Evolutionary conservation across 53 echinoderm and acorn worm species (phyloP), one percentile per base, ranked within the genome.

Genomic region (Crossaster papposus): DNA sequence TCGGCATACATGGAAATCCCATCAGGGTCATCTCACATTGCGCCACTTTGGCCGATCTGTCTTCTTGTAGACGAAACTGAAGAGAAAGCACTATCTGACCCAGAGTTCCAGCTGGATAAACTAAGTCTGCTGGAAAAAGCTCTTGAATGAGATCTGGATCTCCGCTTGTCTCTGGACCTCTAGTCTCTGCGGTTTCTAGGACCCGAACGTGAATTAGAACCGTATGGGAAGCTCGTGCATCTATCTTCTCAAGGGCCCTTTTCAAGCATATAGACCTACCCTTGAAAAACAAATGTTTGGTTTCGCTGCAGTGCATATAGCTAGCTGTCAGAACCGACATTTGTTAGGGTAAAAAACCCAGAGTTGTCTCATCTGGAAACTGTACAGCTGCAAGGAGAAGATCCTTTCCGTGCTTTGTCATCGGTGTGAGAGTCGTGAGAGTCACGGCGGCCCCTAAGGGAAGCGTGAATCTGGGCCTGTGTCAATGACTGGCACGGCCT

Each of bases 361-460:
- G 52, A 4, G 26, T 53, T 28, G 51, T 14, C 37, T 68, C 44
- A 23, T 33, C 23, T 65, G 64, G 82, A 82, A 11, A 80, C 34
- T 34, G 79, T 28, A 81, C 54, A 37, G 82, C n/a, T n/a, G n/a
- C 64, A 3, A 3, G 8, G 38, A 7, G 13, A 82, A 64, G 23
- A 64, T 23, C 9, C 4, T 28, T 80, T 63, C 6, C 54, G 32
- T 54, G 55, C 62, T 54, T 11, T 2, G 31, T 31, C 23, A 9
- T 1, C 55, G 52, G 30, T 73, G 36, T 70, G 34, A 35, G 50
- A 20, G 29, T 38, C 38, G 7, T 38, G 38, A 38, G n/a, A n/a
- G n/a, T 86, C 86, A 86, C 86, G 30, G 62, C 86, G n/a, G n/a
- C 86, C 86, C 73, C 55, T 54, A 74, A 33, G 86, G 86, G 86